Base-by-base conservation (phyloP, 2,797 vertebrate genomes). In the Acanthopagrus latus region DNA sequence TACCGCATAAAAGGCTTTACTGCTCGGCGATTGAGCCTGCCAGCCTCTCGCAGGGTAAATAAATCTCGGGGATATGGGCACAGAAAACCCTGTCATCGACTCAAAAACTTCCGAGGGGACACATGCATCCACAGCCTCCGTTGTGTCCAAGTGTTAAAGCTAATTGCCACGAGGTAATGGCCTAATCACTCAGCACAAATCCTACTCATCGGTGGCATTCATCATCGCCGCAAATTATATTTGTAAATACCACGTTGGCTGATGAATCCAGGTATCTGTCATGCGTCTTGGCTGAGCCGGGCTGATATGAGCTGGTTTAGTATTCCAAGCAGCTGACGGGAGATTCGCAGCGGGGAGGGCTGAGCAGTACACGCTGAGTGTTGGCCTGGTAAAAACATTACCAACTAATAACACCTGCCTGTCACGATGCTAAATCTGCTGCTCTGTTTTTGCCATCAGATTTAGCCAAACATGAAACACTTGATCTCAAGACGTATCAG, bases 1-100 rank as follows among this genome's bases (percentile, higher is more conserved):
- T 47, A 46, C 68, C 78, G 25, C 85, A 84, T 94, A 94, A 94
- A 92, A 90, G 65, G 74, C 88, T 95, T 94, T 92, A 93, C 89
- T 75, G 85, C 86, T 4, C 71, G 80, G 78, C 72, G 85, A 84
- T 84, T 75, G 82, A 78, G 89, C 72, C 87, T 88, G 92, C 84
- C 92, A 91, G 89, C 71, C 79, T 80, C 81, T 82, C 62, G 46
- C 82, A 13, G 87, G 81, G 87, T 72, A 83, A 89, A 94, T 95
- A 95, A 95, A 95, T 94, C 92, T 93, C 65, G 14, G 83, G 84
- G 75, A 89, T 89, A 82, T 78, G 86, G 88, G 74, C 84, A 77
- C 64, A 29, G 85, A 51, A 81, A 88, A 82, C 78, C 71, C 75
- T 41, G 83, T 86, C 88, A 80, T 90, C 85, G 70, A 80, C 67